phyloP scores from a whole-genome alignment of 2,888 invertebrate species.

The Dusona sp. region DNA sequence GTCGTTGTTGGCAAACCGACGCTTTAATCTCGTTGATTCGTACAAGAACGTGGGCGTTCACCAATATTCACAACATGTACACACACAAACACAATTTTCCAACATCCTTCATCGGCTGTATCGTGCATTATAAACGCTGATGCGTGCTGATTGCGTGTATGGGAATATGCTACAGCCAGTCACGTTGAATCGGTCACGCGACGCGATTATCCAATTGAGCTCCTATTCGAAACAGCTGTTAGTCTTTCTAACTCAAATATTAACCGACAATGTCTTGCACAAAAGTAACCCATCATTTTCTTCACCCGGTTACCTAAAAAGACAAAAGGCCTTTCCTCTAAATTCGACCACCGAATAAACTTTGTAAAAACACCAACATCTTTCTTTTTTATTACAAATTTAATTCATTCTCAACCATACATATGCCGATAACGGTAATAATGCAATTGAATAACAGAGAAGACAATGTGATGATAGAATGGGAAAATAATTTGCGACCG shows the following conservation, averaged over 20 bases:
- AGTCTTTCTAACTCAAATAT: slow-evolving; percentile 64
- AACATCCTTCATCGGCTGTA: slow-evolving; percentile 33
- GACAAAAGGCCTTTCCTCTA: background rate
- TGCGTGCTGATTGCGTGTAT: slow-evolving; percentile 56
- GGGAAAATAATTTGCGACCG: background rate
- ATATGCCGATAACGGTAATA: too few relatives aligned
- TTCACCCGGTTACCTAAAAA: background rate
- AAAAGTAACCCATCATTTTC: slow-evolving; percentile 61
- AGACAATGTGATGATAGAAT: background rate
- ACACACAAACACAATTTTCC: slow-evolving; percentile 22
- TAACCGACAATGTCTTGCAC: slow-evolving; percentile 72
- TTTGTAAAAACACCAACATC: background rate
- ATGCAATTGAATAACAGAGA: too few relatives aligned
- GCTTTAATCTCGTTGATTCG: slow-evolving; percentile 49
- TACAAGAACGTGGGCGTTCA: slow-evolving; percentile 40
- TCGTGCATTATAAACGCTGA: slow-evolving; percentile 59
- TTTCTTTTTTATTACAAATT: background rate
- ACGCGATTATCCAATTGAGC: slow-evolving; percentile 82
- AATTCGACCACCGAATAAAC: background rate
- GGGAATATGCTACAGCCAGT: slow-evolving; percentile 60
- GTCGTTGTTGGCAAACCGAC: slow-evolving; percentile 20
- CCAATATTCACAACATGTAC: slow-evolving; percentile 23
- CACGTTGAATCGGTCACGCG: slow-evolving; percentile 70
- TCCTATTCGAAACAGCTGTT: slow-evolving; percentile 76
- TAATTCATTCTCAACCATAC: background rate